phyloP scores from a whole-genome alignment of 2,888 invertebrate species.

The Epinotia nisella region DNA sequence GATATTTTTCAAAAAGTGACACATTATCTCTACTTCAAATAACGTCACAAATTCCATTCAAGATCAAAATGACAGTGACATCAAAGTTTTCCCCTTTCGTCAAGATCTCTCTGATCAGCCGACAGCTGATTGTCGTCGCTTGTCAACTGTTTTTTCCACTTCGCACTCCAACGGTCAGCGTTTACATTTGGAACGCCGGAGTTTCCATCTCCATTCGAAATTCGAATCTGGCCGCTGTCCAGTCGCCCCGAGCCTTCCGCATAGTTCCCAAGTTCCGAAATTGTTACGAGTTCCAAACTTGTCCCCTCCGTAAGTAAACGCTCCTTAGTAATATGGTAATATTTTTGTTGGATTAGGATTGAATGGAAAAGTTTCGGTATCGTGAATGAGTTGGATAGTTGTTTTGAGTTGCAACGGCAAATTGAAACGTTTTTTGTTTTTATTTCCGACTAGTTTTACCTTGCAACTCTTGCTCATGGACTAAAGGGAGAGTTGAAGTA shows the following conservation, averaged over 20 bases:
- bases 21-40: no score
- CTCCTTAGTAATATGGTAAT: constrained; percentile 44
- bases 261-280: constrained; percentile 43
- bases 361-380: constrained; percentile 37
- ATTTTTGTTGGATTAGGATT: constrained; percentile 35
- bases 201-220: constrained; percentile 43
- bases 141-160: not conserved
- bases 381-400: constrained; percentile 22
- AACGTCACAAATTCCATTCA: no score
- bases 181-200: constrained; percentile 38
- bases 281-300: constrained; percentile 38
- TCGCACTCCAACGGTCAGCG: constrained; percentile 19
- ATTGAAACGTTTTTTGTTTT: constrained; percentile 22
- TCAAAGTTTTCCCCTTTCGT: no score
- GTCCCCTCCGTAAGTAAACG: constrained; percentile 40
- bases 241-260: constrained; percentile 31
- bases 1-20: no score
- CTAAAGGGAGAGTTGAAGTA: not conserved
- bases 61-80: no score
- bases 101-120: no score
- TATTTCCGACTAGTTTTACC: constrained; percentile 1
- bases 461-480: not conserved
- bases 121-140: not conserved
- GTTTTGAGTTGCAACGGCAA: constrained; percentile 19
- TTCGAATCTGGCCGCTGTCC: constrained; percentile 47